These are phyloP conservation scores for Myotis daubentonii DNA, from an alignment of 2,797 vertebrate genomes.

Conservation along the genomic window DNA sequence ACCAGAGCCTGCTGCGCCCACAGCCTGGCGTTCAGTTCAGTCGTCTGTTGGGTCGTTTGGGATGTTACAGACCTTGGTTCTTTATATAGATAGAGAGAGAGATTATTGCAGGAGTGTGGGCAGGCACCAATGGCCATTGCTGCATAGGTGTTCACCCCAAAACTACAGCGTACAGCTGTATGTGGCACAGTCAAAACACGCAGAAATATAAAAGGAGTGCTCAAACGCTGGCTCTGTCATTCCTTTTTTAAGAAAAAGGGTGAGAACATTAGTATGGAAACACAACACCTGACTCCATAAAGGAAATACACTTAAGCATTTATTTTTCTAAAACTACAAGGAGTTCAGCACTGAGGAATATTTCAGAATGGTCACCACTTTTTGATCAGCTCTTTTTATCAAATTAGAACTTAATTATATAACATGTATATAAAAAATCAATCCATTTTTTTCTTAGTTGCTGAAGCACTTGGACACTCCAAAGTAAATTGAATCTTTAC, in stretches of 20 bases:
- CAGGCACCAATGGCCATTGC: neutral
- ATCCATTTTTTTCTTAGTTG: slow-evolving; percentile 38
- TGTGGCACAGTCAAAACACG: neutral
- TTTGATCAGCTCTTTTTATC: slow-evolving; percentile 80
- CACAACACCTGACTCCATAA: neutral
- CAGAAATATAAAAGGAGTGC: neutral
- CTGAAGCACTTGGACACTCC: slow-evolving; percentile 54
- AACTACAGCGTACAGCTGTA: neutral
- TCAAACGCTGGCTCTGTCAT: neutral
- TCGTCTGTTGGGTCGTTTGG: too few relatives aligned
- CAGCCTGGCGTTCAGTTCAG: too few relatives aligned
- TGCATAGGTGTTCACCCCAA: neutral
- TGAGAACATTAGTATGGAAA: slow-evolving; percentile 4
- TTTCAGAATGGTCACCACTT: slow-evolving; percentile 72
- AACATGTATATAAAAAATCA: slow-evolving; percentile 55
- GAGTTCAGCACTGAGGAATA: slow-evolving; percentile 30
- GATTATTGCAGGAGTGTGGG: neutral
- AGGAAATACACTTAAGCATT: neutral
- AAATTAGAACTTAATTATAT: slow-evolving; percentile 76
- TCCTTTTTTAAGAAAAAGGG: slow-evolving; percentile 2
- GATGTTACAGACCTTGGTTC: too few relatives aligned
- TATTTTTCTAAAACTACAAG: slow-evolving; percentile 43
- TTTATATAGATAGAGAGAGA: too few relatives aligned
- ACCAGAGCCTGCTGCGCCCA: too few relatives aligned
- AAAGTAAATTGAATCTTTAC: slow-evolving; percentile 72